Percentiles rank a stretch among this genome's conserved stretches.
Conservation (phyloP, 2,113 vertebrate species). For the Glareola pratincola region DNA sequence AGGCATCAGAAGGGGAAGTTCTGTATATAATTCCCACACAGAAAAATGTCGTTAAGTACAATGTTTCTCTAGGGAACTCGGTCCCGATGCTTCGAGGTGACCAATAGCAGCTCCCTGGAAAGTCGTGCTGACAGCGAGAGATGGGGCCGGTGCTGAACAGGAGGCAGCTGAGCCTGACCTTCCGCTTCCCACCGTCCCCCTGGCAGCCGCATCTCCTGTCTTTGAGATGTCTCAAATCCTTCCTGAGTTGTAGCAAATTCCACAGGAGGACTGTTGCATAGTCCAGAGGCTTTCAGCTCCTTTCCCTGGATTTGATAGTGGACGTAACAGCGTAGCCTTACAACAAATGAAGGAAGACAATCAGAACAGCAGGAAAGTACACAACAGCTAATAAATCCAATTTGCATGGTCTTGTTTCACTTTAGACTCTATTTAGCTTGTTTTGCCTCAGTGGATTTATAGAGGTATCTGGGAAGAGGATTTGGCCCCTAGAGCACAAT, state of each 20-base stretch:
- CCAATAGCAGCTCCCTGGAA: conserved; percentile 4
- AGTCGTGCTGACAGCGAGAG: not conserved
- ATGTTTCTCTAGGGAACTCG: conserved; percentile 26
- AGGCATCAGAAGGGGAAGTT: conserved; percentile 48
- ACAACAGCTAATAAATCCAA: not conserved
- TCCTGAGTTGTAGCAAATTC: conserved; percentile 1
- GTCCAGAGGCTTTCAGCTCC: not conserved
- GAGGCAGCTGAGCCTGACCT: not conserved
- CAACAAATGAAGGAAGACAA: not conserved
- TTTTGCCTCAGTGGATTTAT: not conserved
- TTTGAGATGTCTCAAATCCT: conserved; percentile 38
- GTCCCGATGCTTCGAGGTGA: not conserved
- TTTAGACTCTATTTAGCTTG: not conserved
- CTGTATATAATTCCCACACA: conserved; percentile 55
- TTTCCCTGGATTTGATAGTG: not conserved
- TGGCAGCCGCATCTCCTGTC: not conserved
- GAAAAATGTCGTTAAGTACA: conserved; percentile 45
- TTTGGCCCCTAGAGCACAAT: not conserved
- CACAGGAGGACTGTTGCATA: not conserved
- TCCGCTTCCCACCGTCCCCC: not conserved
- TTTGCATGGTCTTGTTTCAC: not conserved
- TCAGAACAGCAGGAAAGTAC: not conserved
- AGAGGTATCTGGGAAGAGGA: not conserved
- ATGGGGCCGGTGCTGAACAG: not conserved
- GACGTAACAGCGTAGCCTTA: not conserved